A percentile compares a stretch with the other conserved stretches of the same genome.
phyloP scores from a whole-genome alignment of 2,113 vertebrate genomes.

The Cynopterus brachyotis region DNA sequence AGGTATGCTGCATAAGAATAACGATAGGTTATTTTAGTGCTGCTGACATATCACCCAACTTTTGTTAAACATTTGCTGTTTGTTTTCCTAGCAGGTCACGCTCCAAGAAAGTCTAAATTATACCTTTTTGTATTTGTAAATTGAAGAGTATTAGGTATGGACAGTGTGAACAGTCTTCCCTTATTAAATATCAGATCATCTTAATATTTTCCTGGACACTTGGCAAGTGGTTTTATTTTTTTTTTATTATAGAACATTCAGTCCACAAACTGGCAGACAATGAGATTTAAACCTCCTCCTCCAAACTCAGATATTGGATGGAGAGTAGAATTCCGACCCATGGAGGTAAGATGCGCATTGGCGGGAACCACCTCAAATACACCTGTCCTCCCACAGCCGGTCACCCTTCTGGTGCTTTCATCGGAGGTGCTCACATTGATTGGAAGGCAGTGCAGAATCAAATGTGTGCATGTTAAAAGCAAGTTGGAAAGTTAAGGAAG shows the following conservation, averaged over 20 bases:
- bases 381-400: fast-evolving
- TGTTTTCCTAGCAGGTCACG: neutral
- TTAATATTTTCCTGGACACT: neutral
- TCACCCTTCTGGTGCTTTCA: neutral
- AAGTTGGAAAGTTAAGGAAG: neutral
- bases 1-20: neutral
- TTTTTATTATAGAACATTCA: constrained; percentile 92
- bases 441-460: neutral
- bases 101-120: neutral
- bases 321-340: constrained; percentile 98
- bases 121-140: constrained; percentile 24
- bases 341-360: constrained; percentile 89
- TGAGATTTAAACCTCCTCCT: constrained; percentile 99
- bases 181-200: neutral
- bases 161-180: neutral
- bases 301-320: constrained; percentile 99
- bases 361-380: fast-evolving
- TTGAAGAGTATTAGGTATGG: neutral
- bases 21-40: neutral
- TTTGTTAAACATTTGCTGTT: neutral
- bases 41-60: neutral
- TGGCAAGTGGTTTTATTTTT: neutral
- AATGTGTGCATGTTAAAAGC: neutral
- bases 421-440: neutral
- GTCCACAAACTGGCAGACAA: constrained; percentile 99